Conservation (phyloP, 2,113 vertebrate genomes). For the Chloropsis hardwickii region DNA sequence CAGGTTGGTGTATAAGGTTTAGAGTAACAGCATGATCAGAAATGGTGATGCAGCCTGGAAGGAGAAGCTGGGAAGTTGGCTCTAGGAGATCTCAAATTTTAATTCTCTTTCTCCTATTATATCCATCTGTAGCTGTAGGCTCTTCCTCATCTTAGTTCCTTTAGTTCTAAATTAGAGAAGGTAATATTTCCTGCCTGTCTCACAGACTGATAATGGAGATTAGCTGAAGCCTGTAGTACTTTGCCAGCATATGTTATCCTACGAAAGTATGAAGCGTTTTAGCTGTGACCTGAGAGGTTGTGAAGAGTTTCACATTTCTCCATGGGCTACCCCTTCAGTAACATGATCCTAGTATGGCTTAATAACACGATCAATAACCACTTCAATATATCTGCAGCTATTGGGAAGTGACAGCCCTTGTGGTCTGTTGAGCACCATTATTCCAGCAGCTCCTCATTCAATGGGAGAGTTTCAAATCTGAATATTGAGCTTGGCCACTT, state of each 20-base stretch:
- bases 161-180: not conserved
- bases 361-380: not conserved
- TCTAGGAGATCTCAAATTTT: not conserved
- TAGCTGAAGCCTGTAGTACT: not conserved
- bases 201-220: not conserved
- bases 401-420: not conserved
- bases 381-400: not conserved
- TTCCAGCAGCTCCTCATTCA: not conserved
- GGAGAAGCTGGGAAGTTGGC: not conserved
- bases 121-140: not conserved
- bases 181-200: not conserved
- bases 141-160: not conserved
- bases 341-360: not conserved
- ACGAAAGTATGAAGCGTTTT: not conserved
- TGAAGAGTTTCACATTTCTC: not conserved
- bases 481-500: not conserved
- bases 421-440: not conserved
- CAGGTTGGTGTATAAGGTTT: not conserved
- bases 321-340: not conserved
- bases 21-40: not conserved
- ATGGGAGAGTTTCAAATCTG: not conserved
- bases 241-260: not conserved
- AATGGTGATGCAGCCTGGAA: not conserved
- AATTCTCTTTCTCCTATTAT: not conserved
- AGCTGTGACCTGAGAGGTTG: not conserved